phyloP scores from a whole-genome alignment of 2,888 invertebrate genomes.

The Morpho deidamia region DNA sequence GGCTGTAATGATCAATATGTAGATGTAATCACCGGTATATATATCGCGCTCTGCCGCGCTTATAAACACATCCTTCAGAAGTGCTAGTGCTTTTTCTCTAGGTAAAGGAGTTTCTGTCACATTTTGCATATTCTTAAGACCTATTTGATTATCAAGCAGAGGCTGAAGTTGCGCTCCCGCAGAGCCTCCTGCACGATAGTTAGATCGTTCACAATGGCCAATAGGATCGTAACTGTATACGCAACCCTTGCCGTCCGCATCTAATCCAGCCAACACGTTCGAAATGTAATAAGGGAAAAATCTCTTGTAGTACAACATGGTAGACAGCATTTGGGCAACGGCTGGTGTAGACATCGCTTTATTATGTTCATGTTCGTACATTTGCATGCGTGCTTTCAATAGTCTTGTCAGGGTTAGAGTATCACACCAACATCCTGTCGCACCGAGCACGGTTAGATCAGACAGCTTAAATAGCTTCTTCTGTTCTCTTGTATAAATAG shows the following conservation, averaged over 20 bases:
- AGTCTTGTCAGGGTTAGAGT: constrained; percentile 92
- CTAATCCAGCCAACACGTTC: constrained; percentile 95
- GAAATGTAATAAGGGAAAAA: constrained; percentile 99
- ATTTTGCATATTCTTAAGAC: constrained; percentile 91
- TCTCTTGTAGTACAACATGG: constrained; percentile 95
- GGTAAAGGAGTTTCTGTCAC: constrained; percentile 81
- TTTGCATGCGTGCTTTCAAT: constrained; percentile 92
- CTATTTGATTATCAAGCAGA: constrained; percentile 97
- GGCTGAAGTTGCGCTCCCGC: constrained; percentile 95
- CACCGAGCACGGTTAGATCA: constrained; percentile 91
- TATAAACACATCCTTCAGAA: constrained; percentile 97
- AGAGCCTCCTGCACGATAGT: constrained; percentile 93
- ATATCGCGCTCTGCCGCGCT: constrained; percentile 99
- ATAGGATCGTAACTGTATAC: constrained; percentile 98
- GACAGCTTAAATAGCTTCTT: constrained; percentile 92
- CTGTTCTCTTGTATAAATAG: constrained; percentile 92
- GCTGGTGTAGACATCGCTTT: constrained; percentile 95
- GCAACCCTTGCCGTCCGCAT: constrained; percentile 94
- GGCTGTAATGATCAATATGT: constrained; percentile 91
- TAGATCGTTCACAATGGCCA: constrained; percentile 93
- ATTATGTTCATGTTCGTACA: constrained; percentile 96
- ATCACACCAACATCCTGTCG: constrained; percentile 99
- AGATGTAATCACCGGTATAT: constrained; percentile 95
- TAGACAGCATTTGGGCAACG: constrained; percentile 96
- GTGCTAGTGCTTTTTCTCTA: constrained; percentile 87